Evolutionary conservation across 1,140 invertebrate species (phyloP).

Genomic region (Drosophila auraria): DNA sequence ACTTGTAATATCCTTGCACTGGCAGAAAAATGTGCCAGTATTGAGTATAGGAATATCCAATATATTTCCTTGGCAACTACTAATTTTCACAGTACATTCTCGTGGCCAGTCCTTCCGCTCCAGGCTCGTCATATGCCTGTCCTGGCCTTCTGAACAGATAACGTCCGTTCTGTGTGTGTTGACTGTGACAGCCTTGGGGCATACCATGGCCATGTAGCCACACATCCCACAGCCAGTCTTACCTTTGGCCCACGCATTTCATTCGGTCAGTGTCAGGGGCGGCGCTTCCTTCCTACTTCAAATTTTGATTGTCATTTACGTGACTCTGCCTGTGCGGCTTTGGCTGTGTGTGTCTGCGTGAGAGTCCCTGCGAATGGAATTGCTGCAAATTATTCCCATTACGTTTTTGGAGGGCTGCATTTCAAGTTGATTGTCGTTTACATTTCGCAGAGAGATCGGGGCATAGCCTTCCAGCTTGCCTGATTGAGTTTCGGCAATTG

Average conservation of each 20-base stretch:
- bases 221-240: slow-evolving; percentile 13
- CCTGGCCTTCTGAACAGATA: slow-evolving; percentile 55
- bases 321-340: slow-evolving; percentile 32
- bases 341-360: slow-evolving; percentile 20
- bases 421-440: slow-evolving; percentile 83
- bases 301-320: slow-evolving; percentile 82
- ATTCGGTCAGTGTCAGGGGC: slow-evolving; percentile 63
- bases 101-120: not conserved
- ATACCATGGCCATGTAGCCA: not conserved
- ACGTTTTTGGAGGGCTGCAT: slow-evolving; percentile 76
- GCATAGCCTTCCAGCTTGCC: not conserved
- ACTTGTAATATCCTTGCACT: slow-evolving; percentile 10
- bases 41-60: not conserved
- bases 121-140: slow-evolving; percentile 30
- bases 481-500: slow-evolving; percentile 54
- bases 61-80: not conserved
- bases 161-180: slow-evolving; percentile 63
- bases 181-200: slow-evolving; percentile 78
- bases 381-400: slow-evolving; percentile 84
- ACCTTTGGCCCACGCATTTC: slow-evolving; percentile 63
- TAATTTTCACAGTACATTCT: slow-evolving; percentile 5
- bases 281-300: slow-evolving; percentile 56
- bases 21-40: not conserved
- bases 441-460: slow-evolving; percentile 56
- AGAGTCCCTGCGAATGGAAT: slow-evolving; percentile 71